Evolutionary conservation across 92 coral and sea anemone genomes (phyloP).

Genomic region (Palythoa caribaeorum): DNA sequence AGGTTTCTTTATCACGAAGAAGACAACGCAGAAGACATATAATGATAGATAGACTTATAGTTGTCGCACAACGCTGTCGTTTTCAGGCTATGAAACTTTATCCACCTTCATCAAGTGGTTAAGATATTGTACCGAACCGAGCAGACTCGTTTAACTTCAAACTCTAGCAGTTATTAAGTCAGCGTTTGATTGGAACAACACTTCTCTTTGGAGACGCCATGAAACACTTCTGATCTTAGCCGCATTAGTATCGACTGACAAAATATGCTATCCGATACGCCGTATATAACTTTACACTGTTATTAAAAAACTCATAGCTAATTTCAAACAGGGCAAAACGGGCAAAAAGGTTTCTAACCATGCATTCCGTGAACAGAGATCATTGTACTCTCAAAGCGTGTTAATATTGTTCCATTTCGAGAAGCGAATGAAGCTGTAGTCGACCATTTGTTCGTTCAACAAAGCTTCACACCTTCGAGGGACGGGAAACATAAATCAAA

Average conservation of each 20-base stretch:
- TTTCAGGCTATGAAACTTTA: neutral
- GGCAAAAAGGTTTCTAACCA: neutral
- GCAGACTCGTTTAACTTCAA: conserved; percentile 1
- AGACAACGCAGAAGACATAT: neutral
- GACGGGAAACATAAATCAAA: conserved; percentile 75
- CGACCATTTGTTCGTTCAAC: conserved; percentile 19
- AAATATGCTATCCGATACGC: conserved; percentile 15
- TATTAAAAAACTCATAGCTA: neutral
- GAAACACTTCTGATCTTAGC: conserved; percentile 28
- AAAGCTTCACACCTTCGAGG: conserved; percentile 80
- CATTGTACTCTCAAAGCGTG: neutral
- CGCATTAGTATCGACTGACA: neutral
- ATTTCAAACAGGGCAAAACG: neutral
- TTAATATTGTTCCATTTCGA: neutral
- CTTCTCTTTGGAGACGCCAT: conserved; percentile 26
- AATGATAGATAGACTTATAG: neutral
- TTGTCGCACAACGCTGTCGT: neutral
- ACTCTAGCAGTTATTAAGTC: neutral
- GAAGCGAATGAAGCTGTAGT: neutral
- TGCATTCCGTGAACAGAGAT: neutral
- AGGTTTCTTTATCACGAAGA: neutral
- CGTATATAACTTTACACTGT: neutral
- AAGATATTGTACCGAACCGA: neutral
- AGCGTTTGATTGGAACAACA: neutral
- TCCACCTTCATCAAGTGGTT: neutral